Conservation (phyloP, 92 coral and sea anemone species). For the Diadumene lineata region DNA sequence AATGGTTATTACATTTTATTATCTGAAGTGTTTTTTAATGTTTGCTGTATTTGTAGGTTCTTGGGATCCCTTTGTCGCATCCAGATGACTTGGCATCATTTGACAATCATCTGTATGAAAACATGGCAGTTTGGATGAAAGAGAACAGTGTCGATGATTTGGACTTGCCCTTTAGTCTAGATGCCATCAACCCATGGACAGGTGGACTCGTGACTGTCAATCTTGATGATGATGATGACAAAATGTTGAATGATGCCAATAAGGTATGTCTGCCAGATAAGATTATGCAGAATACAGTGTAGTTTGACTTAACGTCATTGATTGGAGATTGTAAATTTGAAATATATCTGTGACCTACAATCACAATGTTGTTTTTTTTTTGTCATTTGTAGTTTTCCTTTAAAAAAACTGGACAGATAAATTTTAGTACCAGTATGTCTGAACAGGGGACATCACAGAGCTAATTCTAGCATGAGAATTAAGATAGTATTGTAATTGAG, state of each 20-base stretch:
- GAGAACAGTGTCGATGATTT: slow-evolving; percentile 80
- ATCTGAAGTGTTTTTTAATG: not conserved
- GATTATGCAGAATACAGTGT: not conserved
- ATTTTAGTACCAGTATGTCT: too few relatives aligned
- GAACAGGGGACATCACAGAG: too few relatives aligned
- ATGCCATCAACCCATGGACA: slow-evolving; percentile 88
- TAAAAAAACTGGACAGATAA: too few relatives aligned
- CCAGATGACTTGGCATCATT: slow-evolving; percentile 93
- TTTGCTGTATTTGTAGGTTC: slow-evolving; percentile 52
- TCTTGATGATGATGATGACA: slow-evolving; percentile 62
- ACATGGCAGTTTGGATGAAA: slow-evolving; percentile 71
- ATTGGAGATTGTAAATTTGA: too few relatives aligned
- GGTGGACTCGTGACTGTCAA: slow-evolving; percentile 57
- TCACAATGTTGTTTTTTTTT: too few relatives aligned
- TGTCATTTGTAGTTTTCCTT: too few relatives aligned
- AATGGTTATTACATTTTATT: not conserved
- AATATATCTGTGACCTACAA: too few relatives aligned
- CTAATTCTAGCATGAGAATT: too few relatives aligned
- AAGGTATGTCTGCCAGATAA: slow-evolving; percentile 63
- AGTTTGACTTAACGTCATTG: too few relatives aligned
- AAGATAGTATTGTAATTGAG: too few relatives aligned
- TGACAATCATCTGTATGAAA: slow-evolving; percentile 81
- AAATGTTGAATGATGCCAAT: slow-evolving; percentile 63
- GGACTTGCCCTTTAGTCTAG: slow-evolving; percentile 73
- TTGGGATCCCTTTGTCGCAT: slow-evolving; percentile 81